Evolutionary conservation across 2,797 vertebrate species (phyloP), one percentile per base, ranked within the genome.

Genomic region (Danio kyathit): DNA sequence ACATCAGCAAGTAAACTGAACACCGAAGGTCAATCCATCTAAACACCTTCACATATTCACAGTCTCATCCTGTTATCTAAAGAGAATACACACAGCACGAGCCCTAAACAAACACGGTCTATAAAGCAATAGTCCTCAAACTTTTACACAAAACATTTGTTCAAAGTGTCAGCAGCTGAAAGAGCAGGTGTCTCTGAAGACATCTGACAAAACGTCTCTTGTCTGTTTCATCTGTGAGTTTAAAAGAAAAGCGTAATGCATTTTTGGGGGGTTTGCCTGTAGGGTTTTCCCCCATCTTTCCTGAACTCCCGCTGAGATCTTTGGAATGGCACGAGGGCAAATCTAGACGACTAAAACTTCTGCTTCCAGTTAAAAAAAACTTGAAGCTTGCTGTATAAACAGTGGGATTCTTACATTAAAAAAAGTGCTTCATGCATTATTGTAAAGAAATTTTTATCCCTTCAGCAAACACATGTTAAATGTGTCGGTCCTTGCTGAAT

Each of bases 401-500:
- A 66, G 38, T 19, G 85, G 76, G 44, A 61, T 77, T 80, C 85
- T 87, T 56, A 83, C 87, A 48, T 29, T 29, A n/a, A 29, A 29
- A 85, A 87, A 88, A 82, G 86, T 48, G 83, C 82, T 80, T 88
- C 86, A 84, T 87, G 81, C 89, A 87, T 67, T 82, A 44, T 92
- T 89, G 83, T 76, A 66, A 83, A 41, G 81, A 57, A 19, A 4
- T 73, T 49, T 54, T 60, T 63, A 46, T 52, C 40, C 16, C 16
- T 65, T 57, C 17, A 2, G 0, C 13, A 29, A 43, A 54, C 9
- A 6, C 54, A 54, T 8, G 10, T 81, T 74, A 71, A 90, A 92
- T 84, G 79, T 90, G 86, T 87, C 85, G 73, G 87, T 61, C 57
- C 82, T 85, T 78, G 85, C 79, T 86, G 92, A 93, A 92, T 92